Evolutionary conservation across 2,113 vertebrate genomes (phyloP).

Genomic region (Hystrix brachyura): DNA sequence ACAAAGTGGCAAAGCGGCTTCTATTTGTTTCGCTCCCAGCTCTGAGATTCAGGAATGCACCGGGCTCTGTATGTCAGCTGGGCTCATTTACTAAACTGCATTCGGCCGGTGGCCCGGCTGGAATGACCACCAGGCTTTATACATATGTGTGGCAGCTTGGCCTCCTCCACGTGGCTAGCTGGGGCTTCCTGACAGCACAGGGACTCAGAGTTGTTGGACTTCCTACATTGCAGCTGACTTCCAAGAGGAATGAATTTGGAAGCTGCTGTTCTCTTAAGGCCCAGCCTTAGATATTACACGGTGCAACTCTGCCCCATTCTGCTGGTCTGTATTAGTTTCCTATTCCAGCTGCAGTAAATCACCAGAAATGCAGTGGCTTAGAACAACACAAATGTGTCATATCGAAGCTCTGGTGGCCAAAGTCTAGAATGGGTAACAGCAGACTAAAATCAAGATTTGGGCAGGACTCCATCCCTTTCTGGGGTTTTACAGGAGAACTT

Average conservation of each 20-base stretch:
- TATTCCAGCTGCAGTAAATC: not conserved
- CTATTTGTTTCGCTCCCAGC: not conserved
- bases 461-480: not conserved
- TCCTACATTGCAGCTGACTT: not conserved
- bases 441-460: not conserved
- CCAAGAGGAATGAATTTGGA: not conserved
- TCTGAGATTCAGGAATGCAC: not conserved
- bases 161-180: not conserved
- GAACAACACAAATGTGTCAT: not conserved
- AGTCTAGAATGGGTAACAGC: not conserved
- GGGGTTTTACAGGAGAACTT: not conserved
- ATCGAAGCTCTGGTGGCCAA: not conserved
- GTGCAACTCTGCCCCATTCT: not conserved
- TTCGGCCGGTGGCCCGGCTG: not conserved
- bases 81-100: not conserved
- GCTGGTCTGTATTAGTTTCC: not conserved
- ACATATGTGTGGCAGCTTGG: not conserved
- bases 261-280: not conserved
- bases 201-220: not conserved
- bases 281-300: not conserved
- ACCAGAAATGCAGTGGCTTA: not conserved
- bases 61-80: not conserved
- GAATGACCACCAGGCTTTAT: not conserved
- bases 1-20: not conserved
- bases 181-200: constrained; percentile 8